phyloP scores from a whole-genome alignment of 1,140 invertebrate species.

The Amphibalanus amphitrite region DNA sequence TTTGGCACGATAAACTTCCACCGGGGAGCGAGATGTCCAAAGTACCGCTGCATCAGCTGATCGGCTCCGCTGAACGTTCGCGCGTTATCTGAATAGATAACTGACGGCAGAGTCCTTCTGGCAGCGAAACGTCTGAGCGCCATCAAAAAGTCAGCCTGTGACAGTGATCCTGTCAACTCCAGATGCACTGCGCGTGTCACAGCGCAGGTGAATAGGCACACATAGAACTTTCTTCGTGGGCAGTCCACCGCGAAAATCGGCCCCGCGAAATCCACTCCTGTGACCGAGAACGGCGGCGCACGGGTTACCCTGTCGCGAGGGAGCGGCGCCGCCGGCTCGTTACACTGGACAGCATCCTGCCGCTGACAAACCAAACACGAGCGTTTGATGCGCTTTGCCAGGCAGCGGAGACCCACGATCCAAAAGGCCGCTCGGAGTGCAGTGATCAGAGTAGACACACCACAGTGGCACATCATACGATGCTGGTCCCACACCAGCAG shows the following conservation, averaged over 20 bases:
- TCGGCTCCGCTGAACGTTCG: slow-evolving; percentile 10
- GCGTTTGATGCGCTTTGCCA: slow-evolving; percentile 7
- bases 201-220: slow-evolving; percentile 8
- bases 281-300: slow-evolving; percentile 8
- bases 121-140: slow-evolving; percentile 10
- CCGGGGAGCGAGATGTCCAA: background rate
- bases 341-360: slow-evolving; percentile 6
- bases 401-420: no score
- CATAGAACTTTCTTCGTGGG: background rate
- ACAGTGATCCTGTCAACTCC: slow-evolving; percentile 4
- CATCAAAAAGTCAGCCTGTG: slow-evolving; percentile 3
- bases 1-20: slow-evolving; percentile 15
- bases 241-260: slow-evolving; percentile 6
- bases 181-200: slow-evolving; percentile 9
- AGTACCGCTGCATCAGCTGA: slow-evolving; percentile 4
- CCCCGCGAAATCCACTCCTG: slow-evolving; percentile 8
- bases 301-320: slow-evolving; percentile 6
- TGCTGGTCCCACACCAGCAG: no score
- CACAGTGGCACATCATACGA: no score
- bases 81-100: slow-evolving; percentile 12
- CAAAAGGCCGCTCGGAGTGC: no score
- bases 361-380: slow-evolving; percentile 5
- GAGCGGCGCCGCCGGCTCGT: background rate
- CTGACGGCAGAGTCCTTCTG: background rate
- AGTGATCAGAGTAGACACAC: no score